Base-by-base conservation (phyloP, 2,113 vertebrate species). In the Columba janthina region DNA sequence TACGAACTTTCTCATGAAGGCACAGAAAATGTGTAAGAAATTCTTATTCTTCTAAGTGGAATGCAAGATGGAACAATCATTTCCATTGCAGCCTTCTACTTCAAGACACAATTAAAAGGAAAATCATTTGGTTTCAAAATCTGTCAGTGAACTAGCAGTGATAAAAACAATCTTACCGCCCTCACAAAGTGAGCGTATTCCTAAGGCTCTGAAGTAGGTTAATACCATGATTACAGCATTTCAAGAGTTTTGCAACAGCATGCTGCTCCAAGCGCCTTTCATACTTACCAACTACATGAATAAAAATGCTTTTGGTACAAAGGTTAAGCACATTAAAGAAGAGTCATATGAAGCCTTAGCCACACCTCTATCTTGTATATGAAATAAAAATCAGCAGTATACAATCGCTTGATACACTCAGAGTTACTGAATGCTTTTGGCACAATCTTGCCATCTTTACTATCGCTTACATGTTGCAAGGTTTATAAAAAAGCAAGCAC, bases 221-320 rank as follows among this genome's bases (percentile, higher is more conserved):
- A 96, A 86, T 89, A 84, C 92, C 66, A 15, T 15, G 80, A 97
- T 95, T 95, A 94, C 36, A 94, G 92, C 85, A 56, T 80, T 80
- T 62, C 44, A 32, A 32, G 90, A 88, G 83, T 79, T 94, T 79
- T 51, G 93, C 94, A 91, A 65, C 4, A 7, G 50, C 82, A 50
- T 58, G 70, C 74, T 76, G 62, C 88, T 96, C 80, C 91, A 77
- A 89, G 90, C 91, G 91, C 77, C 71, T 83, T 93, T 88, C 34
- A 32, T 34, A 74, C 89, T 90, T 66, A 60, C 26, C 57, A 75
- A 61, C 67, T 72, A 88, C 88, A 93, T 50, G 66, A 91, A 76
- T 87, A 88, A 85, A 91, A 95, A 91, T n/a, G 67, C 51, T 64
- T 56, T 83, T 56, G 46, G 67, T 51, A 71, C 88, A 85, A 88